These are phyloP conservation scores for Petrocephalus microphthalmus DNA, from an alignment of 2,113 vertebrate species.

Conservation along the genomic window DNA sequence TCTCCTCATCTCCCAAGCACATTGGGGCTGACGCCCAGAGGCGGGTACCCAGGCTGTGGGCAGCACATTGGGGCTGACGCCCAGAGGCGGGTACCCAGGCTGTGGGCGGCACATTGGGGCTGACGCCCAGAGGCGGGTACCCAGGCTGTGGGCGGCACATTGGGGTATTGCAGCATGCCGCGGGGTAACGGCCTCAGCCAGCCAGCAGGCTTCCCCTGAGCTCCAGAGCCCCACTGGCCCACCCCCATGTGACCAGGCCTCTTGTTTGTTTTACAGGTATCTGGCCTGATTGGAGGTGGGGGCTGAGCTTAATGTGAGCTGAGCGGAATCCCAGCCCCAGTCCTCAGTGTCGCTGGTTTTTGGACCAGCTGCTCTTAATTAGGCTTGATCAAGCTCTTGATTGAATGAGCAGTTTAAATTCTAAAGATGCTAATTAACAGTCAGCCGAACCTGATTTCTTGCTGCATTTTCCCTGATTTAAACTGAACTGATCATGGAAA, in stretches of 20 bases:
- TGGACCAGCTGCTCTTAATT: not conserved
- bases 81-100: no score
- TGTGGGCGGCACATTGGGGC: not conserved
- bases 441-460: not conserved
- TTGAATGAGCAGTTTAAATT: not conserved
- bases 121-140: not conserved
- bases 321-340: not conserved
- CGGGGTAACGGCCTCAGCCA: no score
- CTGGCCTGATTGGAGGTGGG: not conserved
- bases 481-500: not conserved
- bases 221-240: not conserved
- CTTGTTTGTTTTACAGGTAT: not conserved
- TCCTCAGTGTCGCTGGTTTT: not conserved
- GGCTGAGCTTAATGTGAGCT: not conserved
- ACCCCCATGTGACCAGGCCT: not conserved
- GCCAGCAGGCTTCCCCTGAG: not conserved
- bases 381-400: not conserved
- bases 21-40: not conserved
- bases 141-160: no score
- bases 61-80: not conserved
- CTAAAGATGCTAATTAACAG: not conserved
- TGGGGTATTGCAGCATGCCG: not conserved
- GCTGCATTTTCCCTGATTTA: not conserved
- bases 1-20: not conserved
- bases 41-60: no score